Conservation (phyloP, 2,888 invertebrate species). For the Megalurothrips usitatus region DNA sequence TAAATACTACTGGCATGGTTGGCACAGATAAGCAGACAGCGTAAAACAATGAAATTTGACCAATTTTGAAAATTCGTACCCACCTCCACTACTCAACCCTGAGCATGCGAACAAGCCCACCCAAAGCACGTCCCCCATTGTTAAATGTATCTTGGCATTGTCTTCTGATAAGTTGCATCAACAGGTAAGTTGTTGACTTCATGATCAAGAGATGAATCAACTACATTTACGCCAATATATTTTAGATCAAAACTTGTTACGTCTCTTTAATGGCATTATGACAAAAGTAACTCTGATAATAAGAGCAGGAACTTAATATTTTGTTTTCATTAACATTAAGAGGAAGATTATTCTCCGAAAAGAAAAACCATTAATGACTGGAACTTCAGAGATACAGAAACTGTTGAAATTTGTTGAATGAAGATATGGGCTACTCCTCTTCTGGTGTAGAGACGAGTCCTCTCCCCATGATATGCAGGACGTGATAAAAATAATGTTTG, state of each 20-base stretch:
- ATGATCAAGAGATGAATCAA: not conserved
- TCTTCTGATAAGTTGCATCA: not conserved
- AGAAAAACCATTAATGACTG: not conserved
- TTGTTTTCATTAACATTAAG: not conserved
- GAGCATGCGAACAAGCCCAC: slow-evolving; percentile 21
- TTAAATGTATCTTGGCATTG: not conserved
- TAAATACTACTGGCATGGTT: not conserved
- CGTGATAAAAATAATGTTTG: not conserved
- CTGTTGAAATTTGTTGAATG: not conserved
- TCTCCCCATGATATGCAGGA: not conserved
- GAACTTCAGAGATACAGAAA: too few relatives aligned
- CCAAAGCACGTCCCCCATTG: slow-evolving; percentile 1
- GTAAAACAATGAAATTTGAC: not conserved
- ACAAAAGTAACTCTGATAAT: not conserved
- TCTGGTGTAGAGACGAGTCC: not conserved
- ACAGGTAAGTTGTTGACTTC: not conserved
- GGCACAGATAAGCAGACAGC: slow-evolving; percentile 8
- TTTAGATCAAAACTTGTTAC: not conserved
- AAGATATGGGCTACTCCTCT: not conserved
- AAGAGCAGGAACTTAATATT: not conserved
- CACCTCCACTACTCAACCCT: slow-evolving; percentile 14
- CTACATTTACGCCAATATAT: not conserved
- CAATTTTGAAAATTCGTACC: not conserved
- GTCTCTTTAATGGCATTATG: not conserved
- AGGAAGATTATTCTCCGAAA: not conserved